Percentiles rank a stretch among this genome's conserved stretches.
These are phyloP conservation scores for Henricia sp. DNA, from an alignment of 53 echinoderm and acorn worm genomes.

Conservation along the genomic window DNA sequence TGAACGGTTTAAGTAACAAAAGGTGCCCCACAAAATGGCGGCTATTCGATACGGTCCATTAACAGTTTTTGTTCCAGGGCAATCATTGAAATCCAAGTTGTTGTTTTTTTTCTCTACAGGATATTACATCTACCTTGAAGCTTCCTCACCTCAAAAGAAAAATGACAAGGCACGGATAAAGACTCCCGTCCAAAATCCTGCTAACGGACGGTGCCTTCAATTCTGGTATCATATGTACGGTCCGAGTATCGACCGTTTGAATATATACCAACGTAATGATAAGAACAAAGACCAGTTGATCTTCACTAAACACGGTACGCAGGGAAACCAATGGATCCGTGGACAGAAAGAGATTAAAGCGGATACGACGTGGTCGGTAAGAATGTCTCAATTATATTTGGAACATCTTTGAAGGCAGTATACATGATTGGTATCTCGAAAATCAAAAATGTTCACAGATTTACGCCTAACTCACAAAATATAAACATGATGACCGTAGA, in stretches of 20 bases:
- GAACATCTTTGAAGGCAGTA: too few species aligned
- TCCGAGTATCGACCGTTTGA: slow-evolving; percentile 69
- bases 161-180: slow-evolving; percentile 70
- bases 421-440: too few species aligned
- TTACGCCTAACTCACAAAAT: too few species aligned
- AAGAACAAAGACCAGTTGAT: slow-evolving; percentile 66
- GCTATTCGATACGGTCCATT: too few species aligned
- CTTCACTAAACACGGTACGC: slow-evolving; percentile 75
- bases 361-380: slow-evolving; percentile 61
- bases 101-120: slow-evolving; percentile 47
- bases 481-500: too few species aligned
- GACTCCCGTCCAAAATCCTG: slow-evolving; percentile 69
- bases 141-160: slow-evolving; percentile 29
- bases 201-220: slow-evolving; percentile 67
- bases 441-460: too few species aligned
- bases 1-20: too few species aligned
- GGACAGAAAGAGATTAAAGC: slow-evolving; percentile 45
- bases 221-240: slow-evolving; percentile 99
- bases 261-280: slow-evolving; percentile 63
- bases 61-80: too few species aligned
- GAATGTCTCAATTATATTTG: too few species aligned
- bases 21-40: too few species aligned
- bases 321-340: slow-evolving; percentile 86
- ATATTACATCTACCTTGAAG: slow-evolving; percentile 72
- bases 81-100: too few species aligned